A percentile compares a stretch with the other conserved stretches of the same genome.
These are phyloP conservation scores for Spinus pinus DNA, from an alignment of 2,797 vertebrate species.

Conservation along the genomic window DNA sequence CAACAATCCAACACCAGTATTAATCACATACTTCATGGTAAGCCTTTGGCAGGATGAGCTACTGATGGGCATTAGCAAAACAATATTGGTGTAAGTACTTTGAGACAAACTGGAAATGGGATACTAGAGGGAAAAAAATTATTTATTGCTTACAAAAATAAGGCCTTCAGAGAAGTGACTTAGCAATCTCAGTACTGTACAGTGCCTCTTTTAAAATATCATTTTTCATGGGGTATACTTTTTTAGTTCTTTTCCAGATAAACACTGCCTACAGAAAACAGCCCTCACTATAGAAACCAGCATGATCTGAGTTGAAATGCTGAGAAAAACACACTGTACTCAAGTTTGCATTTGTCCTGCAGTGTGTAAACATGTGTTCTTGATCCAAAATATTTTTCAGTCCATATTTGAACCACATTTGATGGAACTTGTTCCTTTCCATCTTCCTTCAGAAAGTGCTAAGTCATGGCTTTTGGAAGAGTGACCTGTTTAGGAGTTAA, in stretches of 20 bases:
- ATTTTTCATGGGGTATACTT: not conserved
- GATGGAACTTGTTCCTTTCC: not conserved
- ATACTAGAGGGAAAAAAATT: not conserved
- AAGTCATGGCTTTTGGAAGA: not conserved
- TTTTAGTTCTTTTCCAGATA: not conserved
- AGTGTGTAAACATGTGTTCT: not conserved
- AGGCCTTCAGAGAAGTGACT: not conserved
- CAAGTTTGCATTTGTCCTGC: not conserved
- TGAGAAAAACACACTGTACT: not conserved
- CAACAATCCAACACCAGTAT: not conserved
- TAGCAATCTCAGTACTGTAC: not conserved
- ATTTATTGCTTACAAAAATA: not conserved
- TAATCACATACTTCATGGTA: not conserved
- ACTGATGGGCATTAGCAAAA: not conserved
- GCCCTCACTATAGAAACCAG: not conserved
- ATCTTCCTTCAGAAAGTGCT: fast-evolving
- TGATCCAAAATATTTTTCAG: not conserved
- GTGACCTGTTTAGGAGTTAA: not conserved
- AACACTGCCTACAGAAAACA: not conserved
- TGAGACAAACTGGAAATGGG: not conserved
- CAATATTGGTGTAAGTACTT: not conserved
- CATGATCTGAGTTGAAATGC: fast-evolving
- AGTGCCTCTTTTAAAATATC: not conserved
- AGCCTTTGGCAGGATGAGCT: not conserved
- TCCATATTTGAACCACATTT: not conserved